phyloP scores from a whole-genome alignment of 2,113 vertebrate genomes.

The Sebastes fasciatus region DNA sequence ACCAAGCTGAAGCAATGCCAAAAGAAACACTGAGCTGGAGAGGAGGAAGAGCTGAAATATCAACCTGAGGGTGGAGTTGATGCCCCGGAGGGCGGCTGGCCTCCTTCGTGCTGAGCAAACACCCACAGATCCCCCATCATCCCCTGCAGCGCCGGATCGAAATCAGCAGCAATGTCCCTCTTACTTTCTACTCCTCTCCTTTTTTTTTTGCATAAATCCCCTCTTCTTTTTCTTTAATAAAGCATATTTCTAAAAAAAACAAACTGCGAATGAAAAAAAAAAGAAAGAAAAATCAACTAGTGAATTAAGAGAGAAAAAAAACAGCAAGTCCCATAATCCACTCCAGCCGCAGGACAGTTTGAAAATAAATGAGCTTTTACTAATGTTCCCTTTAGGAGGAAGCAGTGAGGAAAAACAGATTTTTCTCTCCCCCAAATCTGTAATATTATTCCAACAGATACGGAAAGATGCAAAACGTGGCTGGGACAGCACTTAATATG shows the following conservation, averaged over 20 bases:
- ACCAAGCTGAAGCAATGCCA: slow-evolving; percentile 44
- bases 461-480: not conserved
- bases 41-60: slow-evolving; percentile 49
- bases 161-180: slow-evolving; percentile 30
- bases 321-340: slow-evolving; percentile 37
- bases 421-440: slow-evolving; percentile 10
- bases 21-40: slow-evolving; percentile 42
- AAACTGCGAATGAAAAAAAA: not conserved
- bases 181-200: not conserved
- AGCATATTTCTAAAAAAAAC: not conserved
- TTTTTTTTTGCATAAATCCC: slow-evolving; percentile 25
- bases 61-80: slow-evolving; percentile 60
- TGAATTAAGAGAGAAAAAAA: slow-evolving; percentile 39
- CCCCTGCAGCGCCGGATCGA: slow-evolving; percentile 16
- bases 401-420: not conserved
- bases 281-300: slow-evolving; percentile 29
- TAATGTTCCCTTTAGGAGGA: slow-evolving; percentile 16
- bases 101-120: slow-evolving; percentile 59
- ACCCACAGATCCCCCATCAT: slow-evolving; percentile 45
- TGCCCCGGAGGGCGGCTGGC: slow-evolving; percentile 30
- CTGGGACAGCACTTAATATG: not conserved
- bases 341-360: slow-evolving; percentile 33
- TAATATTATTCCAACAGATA: slow-evolving; percentile 24
- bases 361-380: slow-evolving; percentile 52
- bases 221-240: not conserved